Evolutionary conservation across 2,888 invertebrate genomes (phyloP).

Genomic region (Ormyrus labotus): DNA sequence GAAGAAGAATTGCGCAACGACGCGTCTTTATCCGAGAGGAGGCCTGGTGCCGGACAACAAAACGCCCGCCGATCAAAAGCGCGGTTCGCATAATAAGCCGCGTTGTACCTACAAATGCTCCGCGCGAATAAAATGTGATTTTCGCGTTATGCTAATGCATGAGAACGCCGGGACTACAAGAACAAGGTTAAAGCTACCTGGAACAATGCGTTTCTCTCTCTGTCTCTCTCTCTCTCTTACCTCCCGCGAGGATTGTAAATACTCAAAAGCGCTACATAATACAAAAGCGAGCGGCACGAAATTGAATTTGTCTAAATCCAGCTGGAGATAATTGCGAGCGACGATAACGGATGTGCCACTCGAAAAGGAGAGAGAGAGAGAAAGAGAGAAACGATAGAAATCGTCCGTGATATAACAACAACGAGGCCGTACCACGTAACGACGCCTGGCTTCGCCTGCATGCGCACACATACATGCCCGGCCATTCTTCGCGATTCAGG

Average conservation of each 20-base stretch:
- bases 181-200: conserved; percentile 5
- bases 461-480: not conserved
- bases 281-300: not conserved
- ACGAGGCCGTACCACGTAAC: conserved; percentile 48
- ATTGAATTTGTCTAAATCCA: conserved; percentile 20
- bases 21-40: not conserved
- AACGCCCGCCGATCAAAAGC: not conserved
- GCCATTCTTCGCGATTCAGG: conserved; percentile 40
- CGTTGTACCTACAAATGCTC: too few relatives aligned
- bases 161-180: conserved; percentile 1
- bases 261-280: not conserved
- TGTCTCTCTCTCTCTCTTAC: too few relatives aligned
- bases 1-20: too few relatives aligned
- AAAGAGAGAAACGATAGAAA: conserved; percentile 43
- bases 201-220: conserved; percentile 13
- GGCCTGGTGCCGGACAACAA: not conserved
- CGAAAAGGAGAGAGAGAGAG: conserved; percentile 14
- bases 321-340: conserved; percentile 1
- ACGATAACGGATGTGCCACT: conserved; percentile 39
- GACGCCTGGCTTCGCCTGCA: conserved; percentile 12
- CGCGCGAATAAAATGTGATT: conserved; percentile 24
- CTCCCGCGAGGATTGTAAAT: not conserved
- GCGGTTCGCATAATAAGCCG: not conserved
- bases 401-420: conserved; percentile 52
- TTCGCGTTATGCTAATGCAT: conserved; percentile 24